Evolutionary conservation across 2,797 vertebrate genomes (phyloP).

Genomic region (Halcyon badia): DNA sequence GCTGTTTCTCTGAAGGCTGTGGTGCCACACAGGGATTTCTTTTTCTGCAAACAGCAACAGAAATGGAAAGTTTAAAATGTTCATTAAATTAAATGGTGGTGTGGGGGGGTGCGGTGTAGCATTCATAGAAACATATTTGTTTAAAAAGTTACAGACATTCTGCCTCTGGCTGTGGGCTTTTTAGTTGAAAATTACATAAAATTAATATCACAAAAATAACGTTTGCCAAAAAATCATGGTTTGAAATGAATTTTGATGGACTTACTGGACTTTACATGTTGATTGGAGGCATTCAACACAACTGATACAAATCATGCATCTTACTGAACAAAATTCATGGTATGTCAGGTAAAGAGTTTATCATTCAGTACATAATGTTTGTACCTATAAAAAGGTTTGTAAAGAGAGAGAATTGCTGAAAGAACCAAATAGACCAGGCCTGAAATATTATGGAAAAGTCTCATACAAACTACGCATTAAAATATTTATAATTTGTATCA

Average conservation of each 20-base stretch:
- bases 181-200: neutral
- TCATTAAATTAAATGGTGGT: neutral
- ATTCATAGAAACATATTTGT: neutral
- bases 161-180: neutral
- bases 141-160: neutral
- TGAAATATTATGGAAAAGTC: neutral
- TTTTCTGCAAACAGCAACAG: neutral
- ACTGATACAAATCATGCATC: neutral
- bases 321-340: neutral
- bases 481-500: neutral
- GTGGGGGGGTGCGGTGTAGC: accelerated
- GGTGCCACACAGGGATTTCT: neutral
- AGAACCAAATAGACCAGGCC: neutral
- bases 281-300: neutral
- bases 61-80: neutral
- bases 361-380: neutral
- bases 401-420: neutral
- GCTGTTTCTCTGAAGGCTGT: neutral
- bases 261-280: neutral
- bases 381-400: neutral
- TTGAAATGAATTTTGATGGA: neutral
- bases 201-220: neutral
- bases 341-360: neutral
- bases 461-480: neutral
- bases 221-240: neutral